Evolutionary conservation across 92 coral and sea anemone species (phyloP).

Genomic region (Actinernus sp.): DNA sequence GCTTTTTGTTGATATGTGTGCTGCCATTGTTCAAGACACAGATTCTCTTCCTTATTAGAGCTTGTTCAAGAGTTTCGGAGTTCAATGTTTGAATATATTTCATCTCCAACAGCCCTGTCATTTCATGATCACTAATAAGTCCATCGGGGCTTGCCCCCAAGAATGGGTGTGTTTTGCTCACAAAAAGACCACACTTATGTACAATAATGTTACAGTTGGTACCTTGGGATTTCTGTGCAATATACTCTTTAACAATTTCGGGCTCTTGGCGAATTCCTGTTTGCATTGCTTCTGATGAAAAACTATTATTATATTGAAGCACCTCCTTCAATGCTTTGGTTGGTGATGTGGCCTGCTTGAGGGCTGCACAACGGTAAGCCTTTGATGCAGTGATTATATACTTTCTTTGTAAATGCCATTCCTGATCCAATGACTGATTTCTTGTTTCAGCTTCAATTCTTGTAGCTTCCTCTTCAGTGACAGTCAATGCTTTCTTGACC

Average conservation of each 20-base stretch:
- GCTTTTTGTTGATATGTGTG: neutral
- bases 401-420: conserved; percentile 24
- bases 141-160: conserved; percentile 76
- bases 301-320: conserved; percentile 23
- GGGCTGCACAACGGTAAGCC: too few species aligned
- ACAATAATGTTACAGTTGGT: conserved; percentile 23
- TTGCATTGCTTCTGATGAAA: conserved; percentile 48
- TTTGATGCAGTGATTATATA: conserved; percentile 39
- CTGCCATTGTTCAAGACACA: conserved; percentile 9
- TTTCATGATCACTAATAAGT: conserved; percentile 27
- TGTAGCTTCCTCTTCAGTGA: conserved; percentile 18
- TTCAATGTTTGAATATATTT: conserved; percentile 51
- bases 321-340: conserved; percentile 48
- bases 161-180: conserved; percentile 48
- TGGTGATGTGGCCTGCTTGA: conserved; percentile 55
- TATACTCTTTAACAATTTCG: conserved; percentile 30
- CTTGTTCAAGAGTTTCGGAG: conserved; percentile 41
- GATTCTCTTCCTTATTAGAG: conserved; percentile 42
- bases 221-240: conserved; percentile 12
- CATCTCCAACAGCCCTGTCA: conserved; percentile 47
- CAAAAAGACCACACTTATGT: conserved; percentile 55
- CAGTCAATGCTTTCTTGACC: conserved; percentile 22
- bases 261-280: conserved; percentile 44
- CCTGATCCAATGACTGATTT: conserved; percentile 24
- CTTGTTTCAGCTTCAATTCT: conserved; percentile 22